These are phyloP conservation scores for Polypedilum vanderplanki DNA, from an alignment of 1,140 invertebrate genomes.

Conservation along the genomic window DNA sequence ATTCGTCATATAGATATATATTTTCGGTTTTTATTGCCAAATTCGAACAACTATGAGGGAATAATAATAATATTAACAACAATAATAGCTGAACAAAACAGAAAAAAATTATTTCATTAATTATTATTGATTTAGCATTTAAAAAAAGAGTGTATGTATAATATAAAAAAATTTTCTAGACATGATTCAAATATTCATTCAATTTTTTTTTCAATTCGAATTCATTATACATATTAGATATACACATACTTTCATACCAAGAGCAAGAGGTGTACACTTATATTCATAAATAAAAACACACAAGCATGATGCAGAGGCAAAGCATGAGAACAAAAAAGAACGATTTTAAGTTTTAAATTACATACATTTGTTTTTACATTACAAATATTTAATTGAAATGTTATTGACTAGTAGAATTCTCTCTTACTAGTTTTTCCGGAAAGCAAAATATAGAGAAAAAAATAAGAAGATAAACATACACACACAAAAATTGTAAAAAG, in stretches of 20 bases:
- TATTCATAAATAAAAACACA: background rate
- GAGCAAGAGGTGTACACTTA: background rate
- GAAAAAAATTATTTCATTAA: constrained; percentile 14
- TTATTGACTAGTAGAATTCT: constrained; percentile 17
- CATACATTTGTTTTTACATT: background rate
- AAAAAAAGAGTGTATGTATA: background rate
- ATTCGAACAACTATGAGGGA: background rate
- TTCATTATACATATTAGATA: too few species aligned
- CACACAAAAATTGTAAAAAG: background rate
- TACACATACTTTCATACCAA: too few species aligned
- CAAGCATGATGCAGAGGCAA: background rate
- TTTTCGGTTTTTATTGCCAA: constrained; percentile 11
- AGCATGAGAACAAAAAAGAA: constrained; percentile 12
- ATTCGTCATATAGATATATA: background rate
- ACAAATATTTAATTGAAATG: constrained; percentile 6
- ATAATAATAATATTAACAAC: background rate
- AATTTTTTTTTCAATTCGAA: background rate
- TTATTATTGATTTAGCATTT: constrained; percentile 29
- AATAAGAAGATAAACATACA: background rate
- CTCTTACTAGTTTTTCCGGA: background rate
- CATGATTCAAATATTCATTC: background rate
- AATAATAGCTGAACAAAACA: constrained; percentile 9
- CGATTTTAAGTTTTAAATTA: constrained; percentile 1
- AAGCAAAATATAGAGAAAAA: background rate
- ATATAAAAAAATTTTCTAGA: background rate